phyloP scores from a whole-genome alignment of 2,113 vertebrate genomes.

The Epinephelus fuscoguttatus region DNA sequence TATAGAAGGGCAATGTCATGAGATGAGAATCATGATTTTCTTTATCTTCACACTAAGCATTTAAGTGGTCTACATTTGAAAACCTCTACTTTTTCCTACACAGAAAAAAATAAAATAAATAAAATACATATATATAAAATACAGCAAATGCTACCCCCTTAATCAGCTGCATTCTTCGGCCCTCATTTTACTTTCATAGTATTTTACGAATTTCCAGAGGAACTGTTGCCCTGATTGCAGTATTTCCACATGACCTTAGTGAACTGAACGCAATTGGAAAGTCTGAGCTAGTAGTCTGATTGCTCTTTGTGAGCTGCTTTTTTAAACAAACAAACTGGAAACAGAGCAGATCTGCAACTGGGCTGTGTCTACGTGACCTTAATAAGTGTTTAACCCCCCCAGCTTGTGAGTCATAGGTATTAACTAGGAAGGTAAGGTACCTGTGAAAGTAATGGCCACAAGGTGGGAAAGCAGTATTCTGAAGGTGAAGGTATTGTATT shows the following conservation, averaged over 20 bases:
- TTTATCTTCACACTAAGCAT: not conserved
- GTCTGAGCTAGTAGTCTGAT: not conserved
- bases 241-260: not conserved
- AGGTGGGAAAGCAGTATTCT: not conserved
- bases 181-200: not conserved
- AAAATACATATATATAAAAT: constrained; percentile 24
- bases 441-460: not conserved
- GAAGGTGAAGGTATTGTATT: not conserved
- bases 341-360: not conserved
- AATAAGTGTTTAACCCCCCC: not conserved
- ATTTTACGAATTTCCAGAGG: constrained; percentile 1
- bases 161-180: constrained; percentile 18
- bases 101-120: not conserved
- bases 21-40: not conserved
- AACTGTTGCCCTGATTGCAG: not conserved
- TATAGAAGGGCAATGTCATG: not conserved
- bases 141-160: not conserved
- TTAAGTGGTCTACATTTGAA: not conserved
- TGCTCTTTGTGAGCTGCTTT: not conserved
- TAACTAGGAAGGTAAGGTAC: not conserved
- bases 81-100: not conserved
- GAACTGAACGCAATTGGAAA: not conserved
- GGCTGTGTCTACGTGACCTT: not conserved
- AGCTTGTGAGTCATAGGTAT: not conserved
- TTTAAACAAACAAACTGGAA: not conserved